A percentile compares a stretch with the other conserved stretches of the same genome.
phyloP scores from a whole-genome alignment of 1,140 invertebrate genomes.

The Vanessa tameamea region DNA sequence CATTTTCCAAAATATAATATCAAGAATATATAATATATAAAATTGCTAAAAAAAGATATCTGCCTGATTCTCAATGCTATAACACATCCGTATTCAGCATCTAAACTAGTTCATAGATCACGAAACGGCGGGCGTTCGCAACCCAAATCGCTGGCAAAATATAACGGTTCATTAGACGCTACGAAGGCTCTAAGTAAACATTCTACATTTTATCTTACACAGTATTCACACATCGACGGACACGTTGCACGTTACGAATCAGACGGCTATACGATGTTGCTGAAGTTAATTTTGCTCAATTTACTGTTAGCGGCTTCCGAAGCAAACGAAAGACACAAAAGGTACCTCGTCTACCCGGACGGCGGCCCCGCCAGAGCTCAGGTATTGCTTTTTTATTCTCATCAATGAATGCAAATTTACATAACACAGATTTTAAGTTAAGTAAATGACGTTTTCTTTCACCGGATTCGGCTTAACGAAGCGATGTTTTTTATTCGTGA shows the following conservation, averaged over 20 bases:
- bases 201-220: constrained; percentile 65
- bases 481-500: constrained; percentile 70
- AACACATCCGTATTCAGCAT: neutral
- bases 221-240: constrained; percentile 59
- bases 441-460: constrained; percentile 74
- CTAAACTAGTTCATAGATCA: constrained; percentile 40
- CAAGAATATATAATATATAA: too few species aligned
- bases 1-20: too few species aligned
- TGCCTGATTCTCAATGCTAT: neutral
- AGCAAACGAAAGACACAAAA: constrained; percentile 54
- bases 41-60: neutral
- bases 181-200: constrained; percentile 67
- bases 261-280: constrained; percentile 48
- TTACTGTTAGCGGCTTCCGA: constrained; percentile 47
- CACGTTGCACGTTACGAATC: constrained; percentile 46
- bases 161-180: constrained; percentile 77
- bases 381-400: constrained; percentile 54
- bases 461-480: constrained; percentile 71
- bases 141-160: constrained; percentile 67
- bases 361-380: constrained; percentile 76
- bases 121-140: constrained; percentile 27
- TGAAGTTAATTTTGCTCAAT: constrained; percentile 61
- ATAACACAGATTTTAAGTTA: constrained; percentile 67
- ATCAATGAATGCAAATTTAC: constrained; percentile 56
- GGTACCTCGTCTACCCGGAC: constrained; percentile 77